These are phyloP conservation scores for Fregata magnificens DNA, from an alignment of 2,113 vertebrate genomes.

Conservation along the genomic window DNA sequence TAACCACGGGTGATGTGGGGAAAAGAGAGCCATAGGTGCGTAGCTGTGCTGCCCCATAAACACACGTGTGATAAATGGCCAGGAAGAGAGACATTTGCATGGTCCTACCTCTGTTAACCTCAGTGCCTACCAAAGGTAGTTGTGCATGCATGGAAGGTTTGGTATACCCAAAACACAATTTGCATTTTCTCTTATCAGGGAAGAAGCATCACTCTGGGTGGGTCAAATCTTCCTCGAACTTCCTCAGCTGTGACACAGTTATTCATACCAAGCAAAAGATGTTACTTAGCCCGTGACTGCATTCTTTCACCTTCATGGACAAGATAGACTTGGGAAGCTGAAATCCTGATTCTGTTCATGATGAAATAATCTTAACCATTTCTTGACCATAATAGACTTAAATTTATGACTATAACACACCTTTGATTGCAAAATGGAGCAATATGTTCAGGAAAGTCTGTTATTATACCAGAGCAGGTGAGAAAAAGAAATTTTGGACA, in stretches of 20 bases:
- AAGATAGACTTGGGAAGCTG: background rate
- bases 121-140: background rate
- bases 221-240: background rate
- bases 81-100: background rate
- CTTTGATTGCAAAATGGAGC: background rate
- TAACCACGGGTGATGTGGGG: background rate
- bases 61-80: background rate
- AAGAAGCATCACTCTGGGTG: background rate
- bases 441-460: background rate
- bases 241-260: background rate
- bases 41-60: background rate
- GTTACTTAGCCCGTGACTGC: background rate
- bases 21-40: background rate
- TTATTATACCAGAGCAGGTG: background rate
- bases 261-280: background rate
- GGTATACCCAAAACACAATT: background rate
- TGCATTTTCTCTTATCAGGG: background rate
- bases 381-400: background rate
- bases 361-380: background rate
- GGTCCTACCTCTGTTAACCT: background rate
- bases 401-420: background rate
- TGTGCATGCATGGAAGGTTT: background rate
- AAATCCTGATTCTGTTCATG: background rate
- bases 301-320: background rate
- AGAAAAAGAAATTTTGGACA: background rate